Conservation (phyloP, 2,797 vertebrate genomes). For the Cuculus canorus region DNA sequence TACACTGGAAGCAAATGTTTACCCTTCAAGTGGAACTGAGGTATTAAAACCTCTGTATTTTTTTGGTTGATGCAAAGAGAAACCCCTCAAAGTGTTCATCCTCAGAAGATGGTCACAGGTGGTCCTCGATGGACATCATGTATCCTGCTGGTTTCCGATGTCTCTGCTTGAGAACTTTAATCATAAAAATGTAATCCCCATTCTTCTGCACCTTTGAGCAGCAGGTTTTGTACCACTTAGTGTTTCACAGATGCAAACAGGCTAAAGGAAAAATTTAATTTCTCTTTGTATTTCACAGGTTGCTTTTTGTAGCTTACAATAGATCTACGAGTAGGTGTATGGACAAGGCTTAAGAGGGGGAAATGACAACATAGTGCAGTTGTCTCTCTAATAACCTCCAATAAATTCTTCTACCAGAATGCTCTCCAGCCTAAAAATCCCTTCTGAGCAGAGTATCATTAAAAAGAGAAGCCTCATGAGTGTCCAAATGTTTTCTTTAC, state of each 20-base stretch:
- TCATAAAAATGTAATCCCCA: neutral
- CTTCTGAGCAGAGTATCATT: neutral
- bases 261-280: neutral
- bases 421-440: neutral
- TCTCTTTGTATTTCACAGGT: neutral
- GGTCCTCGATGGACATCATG: too few relatives aligned
- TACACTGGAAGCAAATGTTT: neutral
- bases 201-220: neutral
- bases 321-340: neutral
- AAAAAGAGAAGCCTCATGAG: neutral
- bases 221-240: neutral
- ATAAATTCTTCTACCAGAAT: neutral
- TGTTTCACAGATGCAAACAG: neutral
- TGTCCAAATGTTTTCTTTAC: neutral
- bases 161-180: neutral
- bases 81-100: neutral
- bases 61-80: neutral
- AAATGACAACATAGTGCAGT: neutral
- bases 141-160: rapidly evolving
- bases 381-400: neutral
- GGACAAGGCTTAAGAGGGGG: neutral
- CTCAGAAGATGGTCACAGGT: neutral
- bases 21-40: rapidly evolving
- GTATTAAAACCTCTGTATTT: neutral
- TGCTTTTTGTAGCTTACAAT: neutral